These are phyloP conservation scores for Pantherophis vulpinus DNA, from an alignment of 2,797 vertebrate genomes.

Conservation along the genomic window DNA sequence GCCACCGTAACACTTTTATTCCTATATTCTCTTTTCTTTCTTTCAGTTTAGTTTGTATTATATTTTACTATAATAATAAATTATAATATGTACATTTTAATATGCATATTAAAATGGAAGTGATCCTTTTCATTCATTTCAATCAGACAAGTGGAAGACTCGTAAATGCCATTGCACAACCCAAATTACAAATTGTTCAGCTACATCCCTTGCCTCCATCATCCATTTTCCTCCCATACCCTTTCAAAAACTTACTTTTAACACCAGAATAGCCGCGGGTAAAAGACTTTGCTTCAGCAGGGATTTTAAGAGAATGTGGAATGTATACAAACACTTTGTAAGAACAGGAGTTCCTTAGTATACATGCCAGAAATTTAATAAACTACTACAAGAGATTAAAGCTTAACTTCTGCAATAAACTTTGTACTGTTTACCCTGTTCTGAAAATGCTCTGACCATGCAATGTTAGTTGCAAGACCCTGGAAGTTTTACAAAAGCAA, in stretches of 20 bases:
- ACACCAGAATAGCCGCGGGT: background rate
- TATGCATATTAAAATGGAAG: background rate
- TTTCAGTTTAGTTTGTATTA: background rate
- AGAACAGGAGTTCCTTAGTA: background rate
- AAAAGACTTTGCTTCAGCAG: slow-evolving; percentile 4
- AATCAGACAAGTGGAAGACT: background rate
- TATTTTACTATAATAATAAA: background rate
- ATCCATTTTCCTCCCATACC: background rate
- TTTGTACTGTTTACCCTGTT: slow-evolving; percentile 57
- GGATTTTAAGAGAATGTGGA: background rate
- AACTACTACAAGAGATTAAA: slow-evolving; percentile 57
- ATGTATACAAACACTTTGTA: background rate
- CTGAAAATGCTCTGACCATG: slow-evolving; percentile 21
- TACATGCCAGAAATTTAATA: slow-evolving; percentile 34
- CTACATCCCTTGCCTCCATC: background rate
- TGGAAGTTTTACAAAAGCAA: background rate
- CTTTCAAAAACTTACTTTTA: slow-evolving; percentile 46
- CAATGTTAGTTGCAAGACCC: background rate
- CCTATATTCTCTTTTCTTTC: background rate
- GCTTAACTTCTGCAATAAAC: slow-evolving; percentile 49
- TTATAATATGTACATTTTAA: background rate
- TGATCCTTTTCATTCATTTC: background rate
- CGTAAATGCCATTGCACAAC: too few relatives aligned
- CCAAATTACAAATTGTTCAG: background rate
- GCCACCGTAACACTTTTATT: background rate